phyloP scores from a whole-genome alignment of 2,888 invertebrate species.

The Odontomyia ornata region DNA sequence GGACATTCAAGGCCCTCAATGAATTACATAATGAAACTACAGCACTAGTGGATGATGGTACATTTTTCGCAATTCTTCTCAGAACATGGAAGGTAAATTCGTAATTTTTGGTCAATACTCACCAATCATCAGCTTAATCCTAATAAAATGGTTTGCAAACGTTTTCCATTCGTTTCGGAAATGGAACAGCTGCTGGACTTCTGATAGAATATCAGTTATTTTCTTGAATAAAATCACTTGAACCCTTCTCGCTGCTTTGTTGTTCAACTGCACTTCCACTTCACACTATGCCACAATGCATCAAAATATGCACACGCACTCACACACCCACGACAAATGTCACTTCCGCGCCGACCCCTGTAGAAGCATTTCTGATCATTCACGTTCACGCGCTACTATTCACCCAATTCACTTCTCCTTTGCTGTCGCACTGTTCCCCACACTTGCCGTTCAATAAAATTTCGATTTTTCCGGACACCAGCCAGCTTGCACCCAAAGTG shows the following conservation, averaged over 20 bases:
- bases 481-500: background rate
- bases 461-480: conserved; percentile 35
- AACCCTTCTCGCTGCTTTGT: background rate
- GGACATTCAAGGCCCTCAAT: background rate
- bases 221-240: background rate
- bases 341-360: background rate
- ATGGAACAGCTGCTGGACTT: background rate
- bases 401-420: conserved; percentile 30
- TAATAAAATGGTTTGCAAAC: no score
- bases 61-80: background rate
- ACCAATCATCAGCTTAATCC: background rate
- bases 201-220: background rate
- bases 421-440: conserved; percentile 12
- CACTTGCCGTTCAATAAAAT: conserved; percentile 27
- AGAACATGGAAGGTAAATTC: no score
- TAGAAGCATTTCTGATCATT: no score
- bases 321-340: conserved; percentile 32
- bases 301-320: conserved; percentile 17
- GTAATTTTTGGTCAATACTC: no score
- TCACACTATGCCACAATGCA: background rate
- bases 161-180: no score
- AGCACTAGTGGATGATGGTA: background rate
- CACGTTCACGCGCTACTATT: background rate
- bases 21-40: background rate
- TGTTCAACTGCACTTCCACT: background rate